Evolutionary conservation across 2,797 vertebrate genomes (phyloP), one percentile per base, ranked within the genome.

Genomic region (Silurus aristotelis): DNA sequence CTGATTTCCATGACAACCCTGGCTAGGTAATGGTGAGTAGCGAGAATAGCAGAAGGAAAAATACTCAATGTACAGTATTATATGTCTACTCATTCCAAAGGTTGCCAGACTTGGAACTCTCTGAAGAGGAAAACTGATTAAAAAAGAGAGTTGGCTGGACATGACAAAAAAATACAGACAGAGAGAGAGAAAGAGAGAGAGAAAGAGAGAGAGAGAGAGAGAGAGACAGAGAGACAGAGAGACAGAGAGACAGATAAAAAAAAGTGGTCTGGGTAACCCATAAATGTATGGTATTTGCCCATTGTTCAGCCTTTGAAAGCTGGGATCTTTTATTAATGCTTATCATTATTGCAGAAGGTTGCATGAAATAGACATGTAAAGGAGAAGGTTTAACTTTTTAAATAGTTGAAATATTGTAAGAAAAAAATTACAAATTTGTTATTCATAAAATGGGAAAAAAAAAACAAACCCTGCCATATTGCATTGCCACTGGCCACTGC

Each of bases 1-100:
- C 27, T n/a, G 84, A 91, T 95, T 89, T 86, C 92, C 87, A 89
- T 92, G 92, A 93, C 93, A 95, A 94, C 90, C 86, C 84, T 90
- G 90, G 89, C 90, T 89, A 89, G 67, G 83, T 87, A 87, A 89
- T 88, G 83, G 89, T 89, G 89, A 89, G 90, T 70, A 90, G 90
- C 87, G 83, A 92, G 89, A 89, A 93, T 90, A 91, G 87, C 89
- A 92, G 89, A 93, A 91, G 89, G 86, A 90, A 89, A 92, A 89
- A 88, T 82, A 73, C 76, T 83, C 52, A 75, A 72, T 63, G 19
- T 48, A 87, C 67, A 80, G 67, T 83, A 80, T 63, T 80, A 78
- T 83, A 83, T 56, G 76, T 87, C 68, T 87, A 72, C 82, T 80
- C 85, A 61, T 84, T 87, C 82, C 77, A 81, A 80, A 55, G 55